Conservation (phyloP, 2,113 vertebrate species). For the Mellivora capensis region DNA sequence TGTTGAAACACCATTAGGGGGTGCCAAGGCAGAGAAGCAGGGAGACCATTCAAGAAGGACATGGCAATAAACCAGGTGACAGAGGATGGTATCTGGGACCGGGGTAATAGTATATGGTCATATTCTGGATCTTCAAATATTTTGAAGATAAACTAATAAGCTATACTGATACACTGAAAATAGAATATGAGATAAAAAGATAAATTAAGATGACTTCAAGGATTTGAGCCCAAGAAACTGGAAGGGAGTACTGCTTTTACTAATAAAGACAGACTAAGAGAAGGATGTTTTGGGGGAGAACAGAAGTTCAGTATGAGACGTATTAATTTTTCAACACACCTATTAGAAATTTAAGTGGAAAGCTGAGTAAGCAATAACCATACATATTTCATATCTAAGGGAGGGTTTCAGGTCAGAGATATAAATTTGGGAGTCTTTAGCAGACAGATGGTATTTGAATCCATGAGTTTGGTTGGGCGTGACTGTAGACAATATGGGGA, state of each 20-base stretch:
- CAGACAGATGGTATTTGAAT: not conserved
- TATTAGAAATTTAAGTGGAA: conserved; percentile 26
- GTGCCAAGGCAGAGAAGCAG: not conserved
- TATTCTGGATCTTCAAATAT: not conserved
- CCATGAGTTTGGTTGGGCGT: not conserved
- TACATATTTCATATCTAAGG: not conserved
- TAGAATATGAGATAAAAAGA: not conserved
- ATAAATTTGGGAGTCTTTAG: not conserved
- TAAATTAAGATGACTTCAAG: not conserved
- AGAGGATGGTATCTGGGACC: not conserved
- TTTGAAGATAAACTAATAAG: not conserved
- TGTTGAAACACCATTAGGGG: not conserved
- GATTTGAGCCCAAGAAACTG: not conserved
- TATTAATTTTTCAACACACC: not conserved
- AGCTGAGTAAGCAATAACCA: not conserved
- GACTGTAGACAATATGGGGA: not conserved
- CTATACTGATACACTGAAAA: not conserved
- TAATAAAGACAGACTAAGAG: not conserved
- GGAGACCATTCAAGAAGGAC: not conserved
- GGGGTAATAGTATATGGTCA: not conserved
- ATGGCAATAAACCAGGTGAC: not conserved
- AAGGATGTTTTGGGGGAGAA: not conserved
- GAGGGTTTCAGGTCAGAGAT: not conserved
- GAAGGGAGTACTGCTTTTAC: not conserved
- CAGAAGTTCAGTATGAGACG: not conserved